Evolutionary conservation across 2,888 invertebrate species (phyloP), one percentile per base, ranked within the genome.

Genomic region (Rhagonycha lutea): DNA sequence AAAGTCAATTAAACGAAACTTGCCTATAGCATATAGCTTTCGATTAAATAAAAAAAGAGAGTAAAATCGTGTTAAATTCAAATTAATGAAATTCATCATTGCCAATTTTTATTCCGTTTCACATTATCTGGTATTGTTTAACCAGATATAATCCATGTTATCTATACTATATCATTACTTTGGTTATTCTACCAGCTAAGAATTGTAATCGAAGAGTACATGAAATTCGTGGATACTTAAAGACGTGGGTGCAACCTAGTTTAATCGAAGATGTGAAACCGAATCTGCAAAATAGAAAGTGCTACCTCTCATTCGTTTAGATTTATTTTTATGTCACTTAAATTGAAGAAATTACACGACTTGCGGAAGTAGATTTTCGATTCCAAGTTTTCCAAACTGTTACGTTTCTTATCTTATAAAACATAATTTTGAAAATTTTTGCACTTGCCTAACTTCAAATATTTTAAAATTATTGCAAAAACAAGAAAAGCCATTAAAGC

Each of bases 231-330:
- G 78, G 75, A 78, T 73, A 77, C 73, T 75, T 78, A 77, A 69
- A 70, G 14, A 74, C 70, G 81, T 81, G 80, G 81, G 81, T 80
- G 81, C 81, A 82, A 82, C 82, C 82, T 79, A 82, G 79, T 76
- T 82, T 76, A 76, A 70, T 67, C 69, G 76, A 69, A 78, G 78
- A 79, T 79, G 78, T 80, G 79, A 80, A 82, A 80, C 75, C 77
- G 79, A 79, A 76, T 77, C 78, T 79, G 80, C 79, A 79, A 82
- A 83, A 83, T 83, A 83, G 83, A 83, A 83, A 83, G 83, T 83
- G 81, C 81, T 79, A 82, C 81, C 80, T 80, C 79, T 80, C 78
- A 78, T 79, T 81, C 78, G 74, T 75, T 73, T 77, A 79, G 78
- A 81, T 81, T 81, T 80, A 81, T 81, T 79, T 81, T 80, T 81